Evolutionary conservation across 2,888 invertebrate species (phyloP), one percentile per base, ranked within the genome.

Genomic region (Rhodophaea formosa): DNA sequence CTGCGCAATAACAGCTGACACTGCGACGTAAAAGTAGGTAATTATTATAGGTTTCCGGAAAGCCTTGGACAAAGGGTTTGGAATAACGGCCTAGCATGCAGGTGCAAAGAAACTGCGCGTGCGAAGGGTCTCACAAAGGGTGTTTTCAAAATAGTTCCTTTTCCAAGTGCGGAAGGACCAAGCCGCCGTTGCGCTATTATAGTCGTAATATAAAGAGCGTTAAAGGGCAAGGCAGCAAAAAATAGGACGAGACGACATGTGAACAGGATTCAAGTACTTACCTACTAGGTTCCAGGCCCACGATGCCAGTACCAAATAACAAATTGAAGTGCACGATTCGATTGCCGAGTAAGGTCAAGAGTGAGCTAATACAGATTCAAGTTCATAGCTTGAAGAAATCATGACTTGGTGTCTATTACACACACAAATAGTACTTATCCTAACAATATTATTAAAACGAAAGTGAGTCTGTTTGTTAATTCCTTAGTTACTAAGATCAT

Each of bases 71-170:
- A 61, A 61, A 62, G 55, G 58, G 43, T 30, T 53, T 45, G 55
- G 32, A 42, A 42, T 56, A 62, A 61, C 53, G 45, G 59, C 47
- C 59, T 53, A 29, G 57, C 42, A 42, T 30, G 63, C 63, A 66
- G 63, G 65, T 66, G 65, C 52, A 32, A 35, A 59, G 23, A 17
- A 52, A 17, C 10, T 44, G 61, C 65, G 59, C 65, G 63, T 63
- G 63, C 61, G 49, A 59, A 58, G 49, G 56, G 47, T 23, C 53
- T 57, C 60, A 63, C 61, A 57, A 64, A 62, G 59, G 30, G 58
- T 63, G 62, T 65, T 66, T 65, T 61, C 57, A 59, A 67, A 65
- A 64, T 60, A 62, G 59, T 29, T n/a, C 15, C 15, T 43, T 35
- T 46, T 6, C 32, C 23, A 12, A 51, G 35, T 51, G 35, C 17